A percentile compares a stretch with the other conserved stretches of the same genome.
Conservation (phyloP, 30 jellyfish, hydroid and myxozoan genomes). For the Catostylus mosaicus region DNA sequence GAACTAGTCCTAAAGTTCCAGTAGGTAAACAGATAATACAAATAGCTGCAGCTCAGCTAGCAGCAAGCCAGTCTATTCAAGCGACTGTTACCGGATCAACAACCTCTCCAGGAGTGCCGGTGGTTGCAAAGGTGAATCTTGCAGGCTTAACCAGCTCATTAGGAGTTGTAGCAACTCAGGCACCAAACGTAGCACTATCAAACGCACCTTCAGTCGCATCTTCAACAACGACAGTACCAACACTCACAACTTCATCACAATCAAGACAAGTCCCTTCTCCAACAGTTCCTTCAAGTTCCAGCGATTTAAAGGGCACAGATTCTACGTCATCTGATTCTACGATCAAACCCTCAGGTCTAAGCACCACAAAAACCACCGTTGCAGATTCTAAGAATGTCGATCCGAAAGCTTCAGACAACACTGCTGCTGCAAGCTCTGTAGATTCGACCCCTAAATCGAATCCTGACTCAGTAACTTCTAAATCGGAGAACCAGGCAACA, state of each 20-base stretch:
- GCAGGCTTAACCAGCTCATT: slow-evolving; percentile 22
- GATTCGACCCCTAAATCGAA: slow-evolving; percentile 5
- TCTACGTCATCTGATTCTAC: not conserved
- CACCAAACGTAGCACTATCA: not conserved
- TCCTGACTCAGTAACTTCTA: not conserved
- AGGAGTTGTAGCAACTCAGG: slow-evolving; percentile 18
- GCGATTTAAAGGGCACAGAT: not conserved
- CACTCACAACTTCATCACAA: slow-evolving; percentile 16
- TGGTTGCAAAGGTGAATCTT: slow-evolving; percentile 23
- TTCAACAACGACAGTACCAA: not conserved
- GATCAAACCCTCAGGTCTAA: too few species aligned
- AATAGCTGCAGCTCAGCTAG: slow-evolving; percentile 57
- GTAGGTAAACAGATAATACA: slow-evolving; percentile 53
- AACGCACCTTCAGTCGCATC: slow-evolving; percentile 30
- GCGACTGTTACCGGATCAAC: slow-evolving; percentile 3
- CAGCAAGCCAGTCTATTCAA: slow-evolving; percentile 15
- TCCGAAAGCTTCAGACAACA: not conserved
- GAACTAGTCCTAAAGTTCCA: slow-evolving; percentile 20
- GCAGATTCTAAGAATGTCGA: not conserved
- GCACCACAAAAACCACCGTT: not conserved
- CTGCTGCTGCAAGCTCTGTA: slow-evolving; percentile 8
- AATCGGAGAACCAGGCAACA: not conserved
- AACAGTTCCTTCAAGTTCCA: not conserved
- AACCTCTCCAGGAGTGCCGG: slow-evolving; percentile 44
- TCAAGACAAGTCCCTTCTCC: not conserved